Conservation (phyloP, 2,113 vertebrate genomes). For the Oncorhynchus tshawytscha region DNA sequence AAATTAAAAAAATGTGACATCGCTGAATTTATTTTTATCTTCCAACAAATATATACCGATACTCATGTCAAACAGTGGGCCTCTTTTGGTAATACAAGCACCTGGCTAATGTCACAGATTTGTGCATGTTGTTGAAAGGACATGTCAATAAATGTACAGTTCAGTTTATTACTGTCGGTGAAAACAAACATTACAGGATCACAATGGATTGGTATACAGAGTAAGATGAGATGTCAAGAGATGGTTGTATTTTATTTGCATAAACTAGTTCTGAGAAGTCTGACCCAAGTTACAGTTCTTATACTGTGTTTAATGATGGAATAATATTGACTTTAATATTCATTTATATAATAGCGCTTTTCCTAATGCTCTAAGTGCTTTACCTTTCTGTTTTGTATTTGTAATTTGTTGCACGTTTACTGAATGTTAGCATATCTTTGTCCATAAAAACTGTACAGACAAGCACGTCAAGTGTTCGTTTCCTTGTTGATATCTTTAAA, state of each 20-base stretch:
- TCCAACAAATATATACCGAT: no score
- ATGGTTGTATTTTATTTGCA: conserved; percentile 27
- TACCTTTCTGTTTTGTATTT: neutral
- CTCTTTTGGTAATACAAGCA: neutral
- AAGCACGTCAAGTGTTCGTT: neutral
- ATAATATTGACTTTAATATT: no score
- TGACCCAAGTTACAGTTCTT: neutral
- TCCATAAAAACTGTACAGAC: conserved; percentile 52
- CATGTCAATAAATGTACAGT: neutral
- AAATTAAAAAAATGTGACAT: neutral
- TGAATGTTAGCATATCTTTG: conserved; percentile 46
- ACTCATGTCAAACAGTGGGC: no score
- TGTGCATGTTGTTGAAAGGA: neutral
- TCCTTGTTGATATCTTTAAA: neutral
- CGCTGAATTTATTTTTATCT: no score
- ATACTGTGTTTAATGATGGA: neutral
- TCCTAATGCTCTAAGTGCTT: no score
- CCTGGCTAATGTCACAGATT: neutral
- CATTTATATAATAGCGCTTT: no score
- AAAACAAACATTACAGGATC: neutral
- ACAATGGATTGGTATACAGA: conserved; percentile 1
- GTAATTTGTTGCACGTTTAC: conserved; percentile 18
- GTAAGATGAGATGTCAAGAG: conserved; percentile 19
- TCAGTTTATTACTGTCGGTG: neutral
- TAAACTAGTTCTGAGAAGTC: conserved; percentile 19